Percentiles rank a stretch among this genome's conserved stretches.
These are phyloP conservation scores for Tipula vernalis DNA, from an alignment of 2,888 invertebrate genomes.

Conservation along the genomic window DNA sequence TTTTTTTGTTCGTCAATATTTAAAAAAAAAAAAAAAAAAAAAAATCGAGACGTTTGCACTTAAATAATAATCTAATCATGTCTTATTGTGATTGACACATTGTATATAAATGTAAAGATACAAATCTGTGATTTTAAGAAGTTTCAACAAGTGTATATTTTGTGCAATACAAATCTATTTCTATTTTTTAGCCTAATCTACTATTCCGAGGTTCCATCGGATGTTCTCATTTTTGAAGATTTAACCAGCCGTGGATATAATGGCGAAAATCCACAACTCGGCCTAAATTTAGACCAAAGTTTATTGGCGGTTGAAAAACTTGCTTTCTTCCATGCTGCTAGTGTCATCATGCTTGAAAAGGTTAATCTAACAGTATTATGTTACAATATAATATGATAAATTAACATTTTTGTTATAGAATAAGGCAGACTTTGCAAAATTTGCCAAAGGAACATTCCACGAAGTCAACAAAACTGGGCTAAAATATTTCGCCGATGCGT, in stretches of 20 bases:
- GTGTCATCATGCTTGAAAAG: constrained; percentile 13
- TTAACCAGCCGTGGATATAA: constrained; percentile 14
- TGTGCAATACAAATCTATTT: neutral
- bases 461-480: constrained; percentile 12
- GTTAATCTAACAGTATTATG: neutral
- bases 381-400: neutral
- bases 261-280: constrained; percentile 12
- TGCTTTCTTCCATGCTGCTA: constrained; percentile 16
- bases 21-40: too few relatives aligned
- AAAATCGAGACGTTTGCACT: too few relatives aligned
- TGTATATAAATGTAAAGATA: too few relatives aligned
- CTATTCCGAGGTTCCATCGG: constrained; percentile 13
- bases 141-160: too few relatives aligned
- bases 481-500: constrained; percentile 14
- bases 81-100: too few relatives aligned
- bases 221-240: constrained; percentile 15
- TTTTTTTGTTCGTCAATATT: too few relatives aligned
- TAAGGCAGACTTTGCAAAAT: constrained; percentile 8
- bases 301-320: constrained; percentile 15
- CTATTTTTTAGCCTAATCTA: constrained; percentile 11
- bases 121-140: too few relatives aligned
- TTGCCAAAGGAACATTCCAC: constrained; percentile 14
- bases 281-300: constrained; percentile 14
- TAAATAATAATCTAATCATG: too few relatives aligned
- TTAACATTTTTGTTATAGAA: neutral